Evolutionary conservation across 2,888 invertebrate species (phyloP).

Genomic region (Campoplex capitator): DNA sequence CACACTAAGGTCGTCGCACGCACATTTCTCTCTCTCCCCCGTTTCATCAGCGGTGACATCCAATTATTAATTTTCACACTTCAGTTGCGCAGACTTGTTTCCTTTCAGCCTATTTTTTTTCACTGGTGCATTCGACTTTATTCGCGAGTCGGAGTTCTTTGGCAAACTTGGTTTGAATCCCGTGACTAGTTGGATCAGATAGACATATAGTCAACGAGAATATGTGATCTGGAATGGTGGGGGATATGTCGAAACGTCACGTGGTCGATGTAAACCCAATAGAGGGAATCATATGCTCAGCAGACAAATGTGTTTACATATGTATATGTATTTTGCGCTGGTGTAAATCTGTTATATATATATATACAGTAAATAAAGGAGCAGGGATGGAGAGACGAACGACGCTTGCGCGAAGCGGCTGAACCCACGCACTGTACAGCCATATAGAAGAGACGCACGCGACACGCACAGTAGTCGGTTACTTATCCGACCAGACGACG

Average conservation of each 20-base stretch:
- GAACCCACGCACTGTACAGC: conserved; percentile 43
- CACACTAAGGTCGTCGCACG: conserved; percentile 31
- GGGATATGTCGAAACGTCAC: conserved; percentile 55
- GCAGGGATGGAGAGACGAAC: conserved; percentile 19
- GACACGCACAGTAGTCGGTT: conserved; percentile 63
- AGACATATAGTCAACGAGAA: conserved; percentile 35
- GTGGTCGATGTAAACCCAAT: conserved; percentile 45
- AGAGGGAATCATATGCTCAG: conserved; percentile 54
- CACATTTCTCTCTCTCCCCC: conserved; percentile 1
- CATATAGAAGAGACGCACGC: conserved; percentile 53
- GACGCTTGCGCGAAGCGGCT: conserved; percentile 59
- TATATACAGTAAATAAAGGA: conserved; percentile 11
- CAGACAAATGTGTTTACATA: conserved; percentile 38
- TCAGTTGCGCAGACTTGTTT: not conserved
- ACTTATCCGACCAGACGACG: conserved; percentile 47
- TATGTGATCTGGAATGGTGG: conserved; percentile 31
- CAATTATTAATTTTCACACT: not conserved
- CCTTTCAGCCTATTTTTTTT: not conserved
- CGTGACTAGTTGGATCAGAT: conserved; percentile 45
- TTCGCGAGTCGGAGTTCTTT: conserved; percentile 45
- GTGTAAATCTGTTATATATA: not conserved
- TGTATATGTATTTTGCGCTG: not conserved
- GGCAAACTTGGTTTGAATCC: conserved; percentile 56
- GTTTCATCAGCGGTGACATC: not conserved
- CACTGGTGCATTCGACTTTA: not conserved